phyloP scores from a whole-genome alignment of 37 sponge, comb jelly and placozoan species.

The Oscarella lobularis region DNA sequence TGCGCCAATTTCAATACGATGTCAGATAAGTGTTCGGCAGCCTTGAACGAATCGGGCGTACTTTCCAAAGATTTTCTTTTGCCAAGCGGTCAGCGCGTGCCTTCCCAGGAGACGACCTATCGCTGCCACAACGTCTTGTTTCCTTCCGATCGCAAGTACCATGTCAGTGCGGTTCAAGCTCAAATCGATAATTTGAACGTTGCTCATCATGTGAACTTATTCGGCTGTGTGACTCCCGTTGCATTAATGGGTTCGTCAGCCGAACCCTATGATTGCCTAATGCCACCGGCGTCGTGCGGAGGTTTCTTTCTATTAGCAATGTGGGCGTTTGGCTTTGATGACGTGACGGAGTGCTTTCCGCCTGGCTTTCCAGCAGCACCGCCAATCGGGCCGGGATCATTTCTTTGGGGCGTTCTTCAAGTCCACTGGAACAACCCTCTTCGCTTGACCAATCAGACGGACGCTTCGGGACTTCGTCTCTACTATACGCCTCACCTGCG shows the following conservation, averaged over 20 bases:
- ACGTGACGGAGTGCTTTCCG: background rate
- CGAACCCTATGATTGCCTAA: background rate
- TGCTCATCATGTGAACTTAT: background rate
- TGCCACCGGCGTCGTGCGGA: background rate
- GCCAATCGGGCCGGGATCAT: background rate
- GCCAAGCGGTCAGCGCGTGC: background rate
- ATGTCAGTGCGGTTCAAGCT: background rate
- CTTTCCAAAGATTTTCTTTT: too few species aligned
- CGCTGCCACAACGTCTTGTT: background rate
- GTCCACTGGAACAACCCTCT: conserved; percentile 4
- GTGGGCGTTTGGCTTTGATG: background rate
- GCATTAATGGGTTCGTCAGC: too few species aligned
- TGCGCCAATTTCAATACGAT: background rate
- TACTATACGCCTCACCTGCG: background rate
- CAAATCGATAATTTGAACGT: background rate
- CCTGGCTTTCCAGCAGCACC: background rate
- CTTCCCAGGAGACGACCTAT: background rate
- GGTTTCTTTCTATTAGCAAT: background rate
- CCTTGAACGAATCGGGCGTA: background rate
- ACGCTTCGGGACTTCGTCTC: background rate
- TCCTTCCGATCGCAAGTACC: background rate
- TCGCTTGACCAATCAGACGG: background rate
- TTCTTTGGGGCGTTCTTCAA: background rate
- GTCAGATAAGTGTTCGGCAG: background rate
- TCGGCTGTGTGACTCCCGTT: background rate